These are phyloP conservation scores for Clarias platycephalus DNA, from an alignment of 2,797 vertebrate species.

Conservation along the genomic window DNA sequence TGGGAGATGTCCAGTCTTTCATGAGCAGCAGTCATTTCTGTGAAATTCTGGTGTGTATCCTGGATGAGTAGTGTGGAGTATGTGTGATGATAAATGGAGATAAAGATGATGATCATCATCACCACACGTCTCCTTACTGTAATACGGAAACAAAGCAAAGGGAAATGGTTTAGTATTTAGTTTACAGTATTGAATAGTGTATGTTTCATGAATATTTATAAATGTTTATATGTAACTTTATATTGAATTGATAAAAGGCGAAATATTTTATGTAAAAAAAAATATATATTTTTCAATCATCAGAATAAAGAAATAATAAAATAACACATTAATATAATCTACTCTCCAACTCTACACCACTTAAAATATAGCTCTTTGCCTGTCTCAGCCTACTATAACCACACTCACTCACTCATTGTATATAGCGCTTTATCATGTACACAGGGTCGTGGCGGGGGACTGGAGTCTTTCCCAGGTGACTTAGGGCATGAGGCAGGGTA, in stretches of 20 bases:
- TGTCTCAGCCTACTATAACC: neutral
- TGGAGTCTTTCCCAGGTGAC: no score
- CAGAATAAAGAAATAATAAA: neutral
- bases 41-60: conserved; percentile 23
- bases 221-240: no score
- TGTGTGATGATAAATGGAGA: conserved; percentile 27
- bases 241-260: neutral
- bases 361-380: neutral
- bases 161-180: neutral
- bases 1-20: conserved; percentile 10
- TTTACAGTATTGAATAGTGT: neutral
- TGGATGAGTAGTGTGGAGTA: conserved; percentile 2
- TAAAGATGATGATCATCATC: conserved; percentile 17
- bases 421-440: no score
- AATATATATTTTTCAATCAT: neutral
- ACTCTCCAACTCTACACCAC: neutral
- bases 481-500: no score
- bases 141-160: neutral
- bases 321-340: neutral
- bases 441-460: no score
- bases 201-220: neutral
- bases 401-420: no score
- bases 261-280: neutral
- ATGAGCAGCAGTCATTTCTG: conserved; percentile 18
- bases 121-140: conserved; percentile 24